Conservation (phyloP, 2,888 invertebrate genomes). For the Stenodema calcarata region DNA sequence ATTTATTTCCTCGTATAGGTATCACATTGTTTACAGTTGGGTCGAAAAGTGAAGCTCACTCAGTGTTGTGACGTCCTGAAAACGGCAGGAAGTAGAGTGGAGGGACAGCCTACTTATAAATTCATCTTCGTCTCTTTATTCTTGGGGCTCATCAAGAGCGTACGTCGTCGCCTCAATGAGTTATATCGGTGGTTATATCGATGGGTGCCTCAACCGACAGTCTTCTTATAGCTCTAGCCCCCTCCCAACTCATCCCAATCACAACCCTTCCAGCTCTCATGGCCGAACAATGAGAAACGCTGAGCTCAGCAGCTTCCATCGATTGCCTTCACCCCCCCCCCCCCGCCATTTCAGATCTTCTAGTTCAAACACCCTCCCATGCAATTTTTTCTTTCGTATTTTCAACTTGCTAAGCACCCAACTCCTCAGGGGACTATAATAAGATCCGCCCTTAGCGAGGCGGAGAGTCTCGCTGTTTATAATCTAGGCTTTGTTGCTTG, state of each 20-base stretch:
- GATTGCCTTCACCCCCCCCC: neutral
- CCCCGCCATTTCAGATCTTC: neutral
- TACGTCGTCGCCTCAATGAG: neutral
- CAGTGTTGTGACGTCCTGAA: neutral
- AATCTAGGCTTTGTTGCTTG: neutral
- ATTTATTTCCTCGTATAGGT: too few relatives aligned
- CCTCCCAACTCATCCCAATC: neutral
- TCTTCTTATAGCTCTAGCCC: neutral
- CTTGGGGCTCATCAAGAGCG: neutral
- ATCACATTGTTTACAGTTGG: too few relatives aligned
- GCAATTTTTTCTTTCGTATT: neutral
- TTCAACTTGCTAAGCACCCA: slow-evolving; percentile 1
- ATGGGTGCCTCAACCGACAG: neutral
- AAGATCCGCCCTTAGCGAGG: neutral
- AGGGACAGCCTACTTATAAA: neutral
- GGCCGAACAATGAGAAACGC: neutral
- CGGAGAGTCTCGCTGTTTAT: neutral
- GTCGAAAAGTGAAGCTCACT: too few relatives aligned
- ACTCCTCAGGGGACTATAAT: neutral
- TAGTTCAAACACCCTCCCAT: neutral
- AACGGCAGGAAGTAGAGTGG: neutral
- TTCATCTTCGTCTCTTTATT: neutral
- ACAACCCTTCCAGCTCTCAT: neutral
- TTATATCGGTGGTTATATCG: neutral
- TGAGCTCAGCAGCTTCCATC: neutral